phyloP scores from a whole-genome alignment of 2,888 invertebrate species.

The Antheraea yamamai region DNA sequence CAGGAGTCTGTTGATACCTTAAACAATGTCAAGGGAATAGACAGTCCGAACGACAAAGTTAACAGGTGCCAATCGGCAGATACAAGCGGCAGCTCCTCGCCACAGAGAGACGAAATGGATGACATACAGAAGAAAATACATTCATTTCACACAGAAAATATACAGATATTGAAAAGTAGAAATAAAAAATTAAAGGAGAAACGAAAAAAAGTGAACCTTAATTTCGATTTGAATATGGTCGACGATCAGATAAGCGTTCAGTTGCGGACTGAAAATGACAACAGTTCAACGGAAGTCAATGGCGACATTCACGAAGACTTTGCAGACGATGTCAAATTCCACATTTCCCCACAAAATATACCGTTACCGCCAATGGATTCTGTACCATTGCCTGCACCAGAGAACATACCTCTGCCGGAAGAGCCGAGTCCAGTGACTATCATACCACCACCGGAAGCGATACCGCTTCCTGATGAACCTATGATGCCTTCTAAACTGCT shows the following conservation, averaged over 20 bases:
- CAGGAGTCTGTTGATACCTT: conserved; percentile 57
- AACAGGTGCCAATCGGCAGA: conserved; percentile 71
- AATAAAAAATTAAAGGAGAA: conserved; percentile 82
- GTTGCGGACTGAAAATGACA: conserved; percentile 65
- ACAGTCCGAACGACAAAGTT: conserved; percentile 65
- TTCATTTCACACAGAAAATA: conserved; percentile 84
- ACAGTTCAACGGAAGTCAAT: conserved; percentile 58
- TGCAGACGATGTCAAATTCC: conserved; percentile 53
- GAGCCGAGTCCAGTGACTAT: conserved; percentile 60
- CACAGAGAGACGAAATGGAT: conserved; percentile 80
- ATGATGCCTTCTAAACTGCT: conserved; percentile 47
- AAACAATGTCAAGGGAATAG: conserved; percentile 56
- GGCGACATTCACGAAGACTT: conserved; percentile 66
- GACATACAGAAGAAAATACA: conserved; percentile 84
- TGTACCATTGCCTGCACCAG: conserved; percentile 71
- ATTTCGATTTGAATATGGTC: conserved; percentile 79
- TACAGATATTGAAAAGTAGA: conserved; percentile 82
- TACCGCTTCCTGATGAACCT: conserved; percentile 69
- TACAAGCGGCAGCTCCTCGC: conserved; percentile 77
- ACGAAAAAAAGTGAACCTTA: conserved; percentile 79
- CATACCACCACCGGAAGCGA: conserved; percentile 63
- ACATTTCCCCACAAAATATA: conserved; percentile 69
- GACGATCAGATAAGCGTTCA: conserved; percentile 79
- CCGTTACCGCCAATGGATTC: conserved; percentile 71
- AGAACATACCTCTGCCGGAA: conserved; percentile 67